These are phyloP conservation scores for Anthopleura xanthogrammica DNA, from an alignment of 92 coral and sea anemone genomes.

Conservation along the genomic window DNA sequence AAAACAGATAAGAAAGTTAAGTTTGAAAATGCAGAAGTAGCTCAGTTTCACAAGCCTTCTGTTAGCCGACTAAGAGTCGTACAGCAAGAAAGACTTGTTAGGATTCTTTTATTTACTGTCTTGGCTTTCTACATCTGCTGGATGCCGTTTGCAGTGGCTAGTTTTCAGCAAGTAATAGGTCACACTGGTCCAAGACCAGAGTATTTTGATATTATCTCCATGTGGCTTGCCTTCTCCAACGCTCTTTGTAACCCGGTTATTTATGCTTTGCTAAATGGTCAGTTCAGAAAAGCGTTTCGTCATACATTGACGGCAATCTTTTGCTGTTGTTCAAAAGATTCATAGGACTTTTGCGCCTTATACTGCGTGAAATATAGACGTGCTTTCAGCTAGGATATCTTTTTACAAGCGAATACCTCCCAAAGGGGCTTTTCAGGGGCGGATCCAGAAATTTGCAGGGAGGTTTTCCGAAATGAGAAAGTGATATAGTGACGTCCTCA, in stretches of 20 bases:
- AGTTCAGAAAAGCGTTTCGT: constrained; percentile 63
- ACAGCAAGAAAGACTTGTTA: constrained; percentile 55
- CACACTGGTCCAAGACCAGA: constrained; percentile 53
- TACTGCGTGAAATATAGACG: too few relatives aligned
- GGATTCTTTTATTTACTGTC: constrained; percentile 62
- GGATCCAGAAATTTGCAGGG: too few relatives aligned
- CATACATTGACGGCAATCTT: constrained; percentile 15
- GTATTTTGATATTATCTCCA: constrained; percentile 45
- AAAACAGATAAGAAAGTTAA: constrained; percentile 4
- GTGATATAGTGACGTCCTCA: too few relatives aligned
- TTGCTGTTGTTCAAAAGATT: constrained; percentile 7
- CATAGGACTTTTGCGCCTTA: not conserved
- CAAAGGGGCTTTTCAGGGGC: too few relatives aligned
- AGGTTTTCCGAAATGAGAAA: too few relatives aligned
- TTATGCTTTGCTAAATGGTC: constrained; percentile 69
- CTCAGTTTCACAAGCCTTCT: not conserved
- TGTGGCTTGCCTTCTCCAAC: constrained; percentile 76
- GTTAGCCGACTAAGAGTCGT: constrained; percentile 37
- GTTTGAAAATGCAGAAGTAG: not conserved
- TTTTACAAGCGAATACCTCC: too few relatives aligned
- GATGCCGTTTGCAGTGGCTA: constrained; percentile 68
- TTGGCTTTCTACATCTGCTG: constrained; percentile 62
- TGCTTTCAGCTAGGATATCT: too few relatives aligned
- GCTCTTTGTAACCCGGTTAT: constrained; percentile 73
- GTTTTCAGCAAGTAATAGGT: constrained; percentile 57